Base-by-base conservation (phyloP, 2,888 invertebrate species). In the Agrochola lychnidis region DNA sequence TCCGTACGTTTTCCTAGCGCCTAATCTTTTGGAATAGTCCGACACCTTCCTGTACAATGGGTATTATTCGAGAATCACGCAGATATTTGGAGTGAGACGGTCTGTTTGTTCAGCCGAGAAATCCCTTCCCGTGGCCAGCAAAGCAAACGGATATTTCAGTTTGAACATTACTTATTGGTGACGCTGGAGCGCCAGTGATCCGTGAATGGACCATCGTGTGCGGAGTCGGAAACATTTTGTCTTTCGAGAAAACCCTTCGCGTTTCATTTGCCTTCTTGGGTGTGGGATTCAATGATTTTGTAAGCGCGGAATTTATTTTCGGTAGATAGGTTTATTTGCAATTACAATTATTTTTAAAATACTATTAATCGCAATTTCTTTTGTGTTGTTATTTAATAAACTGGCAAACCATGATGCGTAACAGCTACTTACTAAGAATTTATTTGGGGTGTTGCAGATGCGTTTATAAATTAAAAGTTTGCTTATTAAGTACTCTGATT, bases 91-190 rank as follows among this genome's bases (percentile, higher is more conserved):
- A 85, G 87, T 79, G 81, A 75, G 76, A 88, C 86, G 76, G 87
- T 82, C 71, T 94, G 89, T 95, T 94, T 95, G 90, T 89, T 93
- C 93, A 90, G 88, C 89, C 92, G 92, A 87, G 89, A 90, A 89
- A 92, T 90, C 92, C 91, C 90, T 89, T 87, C 88, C 86, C 81
- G 81, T 90, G 93, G 88, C 88, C 91, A 90, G 91, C 82, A 88
- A 89, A 92, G 91, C 92, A 92, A 92, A 94, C 92, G 90, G 90
- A 91, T 89, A 91, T 87, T 68, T 88, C 89, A 90, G 90, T 92
- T 91, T 87, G 90, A 88, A 90, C 88, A 85, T 88, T 87, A 88
- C 88, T 87, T 89, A 90, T 89, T 85, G 91, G 89, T 86, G 88
- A 88, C 84, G 87, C 70, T 79, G 63, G 73, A 70, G 77, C 70